These are phyloP conservation scores for Atta texana DNA, from an alignment of 1,140 invertebrate species.

Conservation along the genomic window DNA sequence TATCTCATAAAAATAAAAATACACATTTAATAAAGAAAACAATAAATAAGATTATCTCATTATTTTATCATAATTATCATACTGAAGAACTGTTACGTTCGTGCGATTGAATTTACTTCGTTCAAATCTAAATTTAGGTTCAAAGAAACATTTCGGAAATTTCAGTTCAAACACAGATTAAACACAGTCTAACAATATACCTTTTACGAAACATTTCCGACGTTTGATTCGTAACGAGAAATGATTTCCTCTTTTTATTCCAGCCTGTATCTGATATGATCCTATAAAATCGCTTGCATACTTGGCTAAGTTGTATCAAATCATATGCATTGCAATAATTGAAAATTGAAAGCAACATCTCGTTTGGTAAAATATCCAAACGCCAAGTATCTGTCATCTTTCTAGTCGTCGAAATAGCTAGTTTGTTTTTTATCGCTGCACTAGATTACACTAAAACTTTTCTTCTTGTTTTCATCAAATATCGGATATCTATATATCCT, in stretches of 20 bases:
- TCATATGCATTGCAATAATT: constrained; percentile 82
- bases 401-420: neutral
- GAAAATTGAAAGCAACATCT: constrained; percentile 83
- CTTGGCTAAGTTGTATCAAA: constrained; percentile 81
- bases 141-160: neutral
- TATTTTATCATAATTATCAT: neutral
- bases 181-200: constrained; percentile 77
- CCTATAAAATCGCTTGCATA: constrained; percentile 80
- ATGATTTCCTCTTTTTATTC: constrained; percentile 78
- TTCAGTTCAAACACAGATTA: constrained; percentile 3
- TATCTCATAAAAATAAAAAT: neutral
- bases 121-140: neutral
- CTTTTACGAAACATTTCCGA: constrained; percentile 79
- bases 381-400: constrained; percentile 79
- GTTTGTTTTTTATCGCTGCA: too few relatives aligned
- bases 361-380: constrained; percentile 82
- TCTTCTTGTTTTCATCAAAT: too few relatives aligned
- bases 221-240: constrained; percentile 82
- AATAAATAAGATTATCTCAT: constrained; percentile 6
- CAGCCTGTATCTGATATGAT: constrained; percentile 80
- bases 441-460: too few relatives aligned
- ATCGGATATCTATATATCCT: too few relatives aligned
- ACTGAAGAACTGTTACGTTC: neutral
- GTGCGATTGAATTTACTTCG: neutral
- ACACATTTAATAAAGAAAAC: neutral